Evolutionary conservation across 2,888 invertebrate genomes (phyloP).

Genomic region (Harmothoe impar): DNA sequence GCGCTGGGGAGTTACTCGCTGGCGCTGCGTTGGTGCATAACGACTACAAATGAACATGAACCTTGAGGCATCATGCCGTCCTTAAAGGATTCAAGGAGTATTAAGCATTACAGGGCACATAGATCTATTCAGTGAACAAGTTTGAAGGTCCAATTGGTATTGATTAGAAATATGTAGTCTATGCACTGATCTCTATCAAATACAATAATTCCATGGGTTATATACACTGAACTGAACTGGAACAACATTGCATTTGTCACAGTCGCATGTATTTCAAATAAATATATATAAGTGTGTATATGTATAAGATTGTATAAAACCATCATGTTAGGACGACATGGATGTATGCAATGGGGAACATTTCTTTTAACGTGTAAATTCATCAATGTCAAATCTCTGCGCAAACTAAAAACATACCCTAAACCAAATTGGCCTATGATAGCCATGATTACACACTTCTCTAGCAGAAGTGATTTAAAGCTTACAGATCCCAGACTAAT

Average conservation of each 20-base stretch:
- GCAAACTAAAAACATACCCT: too few relatives aligned
- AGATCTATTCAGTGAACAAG: not conserved
- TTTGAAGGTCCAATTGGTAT: not conserved
- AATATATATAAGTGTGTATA: not conserved
- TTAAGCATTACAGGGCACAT: constrained; percentile 22
- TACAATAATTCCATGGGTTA: not conserved
- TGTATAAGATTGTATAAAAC: not conserved
- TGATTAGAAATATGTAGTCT: not conserved
- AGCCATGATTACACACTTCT: too few relatives aligned
- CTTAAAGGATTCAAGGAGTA: too few relatives aligned
- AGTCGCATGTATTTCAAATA: not conserved
- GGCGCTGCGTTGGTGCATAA: too few relatives aligned
- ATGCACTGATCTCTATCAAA: not conserved
- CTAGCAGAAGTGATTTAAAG: too few relatives aligned
- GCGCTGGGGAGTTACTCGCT: too few relatives aligned
- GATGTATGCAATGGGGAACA: constrained; percentile 21
- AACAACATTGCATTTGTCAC: constrained; percentile 20
- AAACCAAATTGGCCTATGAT: too few relatives aligned
- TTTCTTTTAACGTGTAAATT: not conserved
- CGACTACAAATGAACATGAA: too few relatives aligned
- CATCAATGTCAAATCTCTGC: too few relatives aligned
- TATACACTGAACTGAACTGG: constrained; percentile 16
- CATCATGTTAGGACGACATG: constrained; percentile 9
- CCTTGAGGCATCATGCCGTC: too few relatives aligned
- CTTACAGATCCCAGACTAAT: too few relatives aligned